Base-by-base conservation (phyloP, 2,888 invertebrate genomes). In the Oscheius myriophilus region DNA sequence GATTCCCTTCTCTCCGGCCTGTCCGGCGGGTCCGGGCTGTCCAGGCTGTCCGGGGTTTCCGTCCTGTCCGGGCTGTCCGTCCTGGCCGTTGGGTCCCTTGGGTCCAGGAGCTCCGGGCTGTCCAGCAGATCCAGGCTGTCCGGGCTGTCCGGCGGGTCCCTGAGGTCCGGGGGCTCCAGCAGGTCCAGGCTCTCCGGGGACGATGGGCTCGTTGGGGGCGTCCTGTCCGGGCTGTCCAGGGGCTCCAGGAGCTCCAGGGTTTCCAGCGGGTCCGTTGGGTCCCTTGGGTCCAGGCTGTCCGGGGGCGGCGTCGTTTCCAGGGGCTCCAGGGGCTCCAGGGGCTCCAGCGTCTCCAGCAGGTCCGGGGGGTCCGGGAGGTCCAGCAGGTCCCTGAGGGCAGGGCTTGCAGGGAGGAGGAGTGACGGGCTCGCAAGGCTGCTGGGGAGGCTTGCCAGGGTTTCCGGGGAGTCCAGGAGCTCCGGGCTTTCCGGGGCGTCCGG, bases 371-470 rank as follows among this genome's bases (percentile, higher is more conserved):
- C 78, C 78, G 67, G 78, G 71, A 46, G 79, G 81, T 71, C 81
- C 76, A 33, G 78, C 66, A 68, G 76, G 76, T 75, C 76, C 80
- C 69, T 71, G 72, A 52, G 78, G 78, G 79, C 81, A 81, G 57
- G 80, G 82, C 66, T 80, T 79, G 80, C 81, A 78, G 70, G 79
- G 79, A 69, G 79, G 79, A 65, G 80, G 80, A 59, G 80, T 80
- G 72, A 80, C 66, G 52, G 81, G 81, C 70, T 82, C 81, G 70
- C 82, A 82, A 68, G 82, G 80, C 68, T 78, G 78, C 76, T 77
- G 77, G 53, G 80, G 81, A 65, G 81, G 81, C 41, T 73, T 67
- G 64, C 81, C 80, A 43, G 80, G 80, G 73, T 80, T 81, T 75
- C 80, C 81, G 69, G 81, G 71, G 52, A 75, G 76, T 76, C 81